phyloP scores from a whole-genome alignment of 2,113 vertebrate species.

The Prunella fulvescens region DNA sequence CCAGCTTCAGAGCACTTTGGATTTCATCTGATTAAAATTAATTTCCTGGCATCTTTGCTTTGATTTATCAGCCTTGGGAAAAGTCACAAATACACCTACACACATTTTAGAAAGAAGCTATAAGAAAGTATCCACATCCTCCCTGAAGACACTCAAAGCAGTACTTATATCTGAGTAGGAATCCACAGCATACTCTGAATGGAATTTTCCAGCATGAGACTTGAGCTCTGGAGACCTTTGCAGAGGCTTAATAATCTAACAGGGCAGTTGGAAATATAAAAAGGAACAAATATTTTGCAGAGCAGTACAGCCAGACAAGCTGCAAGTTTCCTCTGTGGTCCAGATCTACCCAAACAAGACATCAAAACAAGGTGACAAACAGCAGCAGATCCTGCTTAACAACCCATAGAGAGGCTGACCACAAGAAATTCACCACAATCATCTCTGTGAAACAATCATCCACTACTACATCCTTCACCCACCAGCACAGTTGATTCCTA shows the following conservation, averaged over 20 bases:
- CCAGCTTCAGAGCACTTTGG: not conserved
- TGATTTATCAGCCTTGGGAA: not conserved
- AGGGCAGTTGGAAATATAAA: not conserved
- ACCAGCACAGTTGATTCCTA: not conserved
- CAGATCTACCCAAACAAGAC: not conserved
- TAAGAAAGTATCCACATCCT: not conserved
- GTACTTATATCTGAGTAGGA: not conserved
- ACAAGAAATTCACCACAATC: not conserved
- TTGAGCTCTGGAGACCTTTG: not conserved
- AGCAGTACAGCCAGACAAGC: not conserved
- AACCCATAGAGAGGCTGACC: not conserved
- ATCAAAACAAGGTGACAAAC: not conserved
- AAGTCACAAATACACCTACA: constrained; percentile 6
- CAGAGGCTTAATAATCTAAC: not conserved
- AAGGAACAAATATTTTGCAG: not conserved
- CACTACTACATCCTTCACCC: not conserved
- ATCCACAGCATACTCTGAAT: not conserved
- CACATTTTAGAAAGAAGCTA: not conserved
- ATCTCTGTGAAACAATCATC: not conserved
- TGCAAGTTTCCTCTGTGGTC: not conserved
- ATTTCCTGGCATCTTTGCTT: not conserved
- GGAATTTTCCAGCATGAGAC: not conserved
- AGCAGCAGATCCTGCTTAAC: not conserved
- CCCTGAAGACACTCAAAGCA: not conserved
- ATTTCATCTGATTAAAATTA: not conserved